A percentile compares a stretch with the other conserved stretches of the same genome.
Evolutionary conservation across 1,140 invertebrate species (phyloP).

Genomic region (Agrilus planipennis): DNA sequence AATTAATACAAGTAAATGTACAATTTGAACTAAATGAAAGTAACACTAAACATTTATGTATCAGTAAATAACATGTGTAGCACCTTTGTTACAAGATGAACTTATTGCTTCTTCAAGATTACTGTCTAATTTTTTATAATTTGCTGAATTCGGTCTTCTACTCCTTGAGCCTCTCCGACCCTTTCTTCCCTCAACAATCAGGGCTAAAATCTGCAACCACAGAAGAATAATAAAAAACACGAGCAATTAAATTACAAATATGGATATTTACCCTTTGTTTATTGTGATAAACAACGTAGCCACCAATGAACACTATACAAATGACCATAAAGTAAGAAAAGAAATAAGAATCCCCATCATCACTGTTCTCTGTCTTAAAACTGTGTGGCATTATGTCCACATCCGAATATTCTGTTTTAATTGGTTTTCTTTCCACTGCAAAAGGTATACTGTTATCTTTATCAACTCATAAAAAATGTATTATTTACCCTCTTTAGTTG

Average conservation of each 20-base stretch:
- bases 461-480: too few relatives aligned
- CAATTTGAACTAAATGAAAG: too few relatives aligned
- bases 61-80: conserved; percentile 31
- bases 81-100: conserved; percentile 35
- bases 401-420: conserved; percentile 1
- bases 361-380: conserved; percentile 7
- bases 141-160: conserved; percentile 43
- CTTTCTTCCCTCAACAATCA: conserved; percentile 42
- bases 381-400: not conserved
- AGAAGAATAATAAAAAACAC: conserved; percentile 1
- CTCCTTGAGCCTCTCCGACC: conserved; percentile 35
- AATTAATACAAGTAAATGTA: too few relatives aligned
- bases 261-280: conserved; percentile 48
- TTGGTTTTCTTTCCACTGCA: not conserved
- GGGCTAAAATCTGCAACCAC: conserved; percentile 41
- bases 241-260: not conserved
- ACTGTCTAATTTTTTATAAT: conserved; percentile 47
- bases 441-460: not conserved
- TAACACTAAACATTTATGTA: too few relatives aligned
- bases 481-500: not conserved
- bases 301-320: conserved; percentile 43
- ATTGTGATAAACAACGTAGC: conserved; percentile 53
- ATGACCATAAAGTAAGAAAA: conserved; percentile 51
- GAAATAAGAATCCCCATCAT: conserved; percentile 43
- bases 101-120: conserved; percentile 51